These are phyloP conservation scores for Caloenas nicobarica DNA, from an alignment of 2,113 vertebrate genomes.

Conservation along the genomic window DNA sequence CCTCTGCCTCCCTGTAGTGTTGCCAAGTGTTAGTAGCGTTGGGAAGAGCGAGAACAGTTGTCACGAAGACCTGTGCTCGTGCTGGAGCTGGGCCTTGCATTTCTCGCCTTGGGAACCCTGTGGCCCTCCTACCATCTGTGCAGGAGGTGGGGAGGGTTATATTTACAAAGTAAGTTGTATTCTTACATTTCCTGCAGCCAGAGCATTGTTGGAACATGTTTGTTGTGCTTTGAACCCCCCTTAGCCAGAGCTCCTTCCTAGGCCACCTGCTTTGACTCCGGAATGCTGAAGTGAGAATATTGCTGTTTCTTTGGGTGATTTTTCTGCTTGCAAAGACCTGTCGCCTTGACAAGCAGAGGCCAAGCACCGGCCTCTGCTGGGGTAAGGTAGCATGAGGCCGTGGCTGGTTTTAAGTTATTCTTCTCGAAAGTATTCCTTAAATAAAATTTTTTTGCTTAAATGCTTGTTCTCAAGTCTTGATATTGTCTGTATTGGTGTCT, in stretches of 20 bases:
- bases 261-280: neutral
- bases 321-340: neutral
- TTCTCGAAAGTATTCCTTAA: neutral
- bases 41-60: neutral
- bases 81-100: neutral
- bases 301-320: neutral
- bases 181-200: neutral
- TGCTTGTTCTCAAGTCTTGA: neutral
- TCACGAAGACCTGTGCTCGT: neutral
- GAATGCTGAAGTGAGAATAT: neutral
- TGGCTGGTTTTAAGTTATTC: slow-evolving; percentile 2
- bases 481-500: neutral
- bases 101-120: neutral
- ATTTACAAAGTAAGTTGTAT: neutral
- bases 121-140: neutral
- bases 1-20: neutral
- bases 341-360: neutral
- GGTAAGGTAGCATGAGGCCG: neutral
- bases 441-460: neutral
- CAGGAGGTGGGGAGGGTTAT: neutral
- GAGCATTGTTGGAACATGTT: neutral
- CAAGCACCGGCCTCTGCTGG: neutral
- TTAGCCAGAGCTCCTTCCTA: neutral
- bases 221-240: neutral
- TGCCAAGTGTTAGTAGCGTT: neutral